Conservation (phyloP, 2,888 invertebrate genomes). For the Chouioia cunea region DNA sequence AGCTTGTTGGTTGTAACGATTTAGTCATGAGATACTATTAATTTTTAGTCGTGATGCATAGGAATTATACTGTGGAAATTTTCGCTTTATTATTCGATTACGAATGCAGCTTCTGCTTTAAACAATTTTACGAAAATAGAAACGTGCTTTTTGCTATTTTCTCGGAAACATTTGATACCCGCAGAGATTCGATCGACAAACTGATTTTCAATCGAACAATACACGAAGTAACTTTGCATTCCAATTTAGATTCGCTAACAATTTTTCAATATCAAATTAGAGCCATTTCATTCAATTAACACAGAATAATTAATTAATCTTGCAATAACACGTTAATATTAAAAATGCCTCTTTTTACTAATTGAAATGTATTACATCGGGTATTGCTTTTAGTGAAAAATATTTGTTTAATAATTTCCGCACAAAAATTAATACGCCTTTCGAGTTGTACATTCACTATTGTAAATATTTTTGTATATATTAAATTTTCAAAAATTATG, state of each 20-base stretch:
- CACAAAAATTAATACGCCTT: conserved; percentile 48
- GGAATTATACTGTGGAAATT: not conserved
- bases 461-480: conserved; percentile 64
- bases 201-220: not conserved
- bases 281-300: no score
- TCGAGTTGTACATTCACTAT: conserved; percentile 56
- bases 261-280: no score
- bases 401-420: conserved; percentile 53
- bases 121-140: not conserved
- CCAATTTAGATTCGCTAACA: not conserved
- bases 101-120: no score
- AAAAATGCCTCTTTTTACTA: conserved; percentile 54
- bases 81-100: not conserved
- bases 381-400: conserved; percentile 56
- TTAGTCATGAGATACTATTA: no score
- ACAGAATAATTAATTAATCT: no score
- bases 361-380: conserved; percentile 61
- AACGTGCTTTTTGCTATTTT: not conserved
- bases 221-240: no score
- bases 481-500: conserved; percentile 50
- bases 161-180: not conserved
- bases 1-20: no score
- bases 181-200: not conserved
- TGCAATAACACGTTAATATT: no score
- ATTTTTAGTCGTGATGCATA: no score